Conservation (phyloP, 53 echinoderm and acorn worm species). For the Paelopatides confundens region DNA sequence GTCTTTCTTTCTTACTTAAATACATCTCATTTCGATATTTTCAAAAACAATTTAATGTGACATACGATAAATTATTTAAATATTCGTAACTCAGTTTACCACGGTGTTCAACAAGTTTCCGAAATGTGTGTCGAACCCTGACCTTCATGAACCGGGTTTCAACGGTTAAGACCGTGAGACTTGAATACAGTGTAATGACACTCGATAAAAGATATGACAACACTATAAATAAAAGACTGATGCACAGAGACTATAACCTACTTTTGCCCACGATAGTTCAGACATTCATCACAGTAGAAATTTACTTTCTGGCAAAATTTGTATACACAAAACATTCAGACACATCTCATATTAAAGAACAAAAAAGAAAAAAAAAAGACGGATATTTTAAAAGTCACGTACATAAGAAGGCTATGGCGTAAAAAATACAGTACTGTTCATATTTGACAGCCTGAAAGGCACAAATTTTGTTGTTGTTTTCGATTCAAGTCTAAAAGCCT, state of each 20-base stretch:
- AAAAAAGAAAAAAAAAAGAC: background rate
- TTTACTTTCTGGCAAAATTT: background rate
- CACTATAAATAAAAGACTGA: background rate
- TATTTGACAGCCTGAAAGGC: conserved; percentile 22
- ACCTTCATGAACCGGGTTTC: too few species aligned
- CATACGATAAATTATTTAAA: too few species aligned
- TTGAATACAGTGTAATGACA: too few species aligned
- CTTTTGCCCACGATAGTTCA: background rate
- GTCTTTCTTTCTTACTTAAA: too few species aligned
- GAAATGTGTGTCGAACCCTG: too few species aligned
- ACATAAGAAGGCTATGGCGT: conserved; percentile 7
- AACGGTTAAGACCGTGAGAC: too few species aligned
- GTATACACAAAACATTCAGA: background rate
- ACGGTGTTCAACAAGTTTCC: too few species aligned
- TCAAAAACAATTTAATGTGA: too few species aligned
- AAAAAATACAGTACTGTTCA: conserved; percentile 32
- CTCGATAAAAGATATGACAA: too few species aligned
- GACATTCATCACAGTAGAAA: background rate
- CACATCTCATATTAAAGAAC: background rate
- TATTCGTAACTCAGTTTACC: too few species aligned
- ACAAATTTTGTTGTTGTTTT: background rate
- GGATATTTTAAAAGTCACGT: background rate
- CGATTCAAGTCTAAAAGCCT: background rate
- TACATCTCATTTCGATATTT: too few species aligned
- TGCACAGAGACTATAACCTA: background rate